Conservation (phyloP, 2,797 vertebrate species). For the Notolepis coatsorum region DNA sequence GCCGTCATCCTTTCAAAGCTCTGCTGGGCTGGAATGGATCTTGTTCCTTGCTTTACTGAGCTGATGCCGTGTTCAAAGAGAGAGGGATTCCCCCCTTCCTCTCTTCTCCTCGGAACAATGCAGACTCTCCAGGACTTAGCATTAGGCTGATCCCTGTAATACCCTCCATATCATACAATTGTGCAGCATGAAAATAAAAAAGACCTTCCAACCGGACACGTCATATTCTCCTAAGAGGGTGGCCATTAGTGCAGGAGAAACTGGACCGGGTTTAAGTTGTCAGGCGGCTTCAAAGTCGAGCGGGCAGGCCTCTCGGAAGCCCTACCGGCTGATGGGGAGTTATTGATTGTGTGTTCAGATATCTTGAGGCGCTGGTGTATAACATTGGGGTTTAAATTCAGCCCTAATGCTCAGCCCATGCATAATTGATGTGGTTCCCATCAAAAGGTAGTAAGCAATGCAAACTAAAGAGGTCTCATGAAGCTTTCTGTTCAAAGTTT, state of each 20-base stretch:
- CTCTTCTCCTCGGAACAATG: constrained; percentile 14
- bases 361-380: constrained; percentile 81
- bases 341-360: constrained; percentile 84
- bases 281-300: constrained; percentile 81
- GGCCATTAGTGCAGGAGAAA: constrained; percentile 76
- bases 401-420: constrained; percentile 77
- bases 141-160: constrained; percentile 44
- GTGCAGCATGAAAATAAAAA: constrained; percentile 61
- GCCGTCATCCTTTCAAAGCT: constrained; percentile 56
- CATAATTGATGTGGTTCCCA: constrained; percentile 83
- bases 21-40: constrained; percentile 38
- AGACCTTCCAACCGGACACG: constrained; percentile 56
- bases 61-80: constrained; percentile 55
- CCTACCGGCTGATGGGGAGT: constrained; percentile 78
- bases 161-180: constrained; percentile 46
- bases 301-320: constrained; percentile 75
- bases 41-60: constrained; percentile 44
- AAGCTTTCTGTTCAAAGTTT: constrained; percentile 78
- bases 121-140: constrained; percentile 43
- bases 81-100: constrained; percentile 24
- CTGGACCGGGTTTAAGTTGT: constrained; percentile 81
- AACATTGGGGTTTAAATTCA: constrained; percentile 81
- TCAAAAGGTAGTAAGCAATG: constrained; percentile 78
- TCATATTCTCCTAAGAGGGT: constrained; percentile 66
- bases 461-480: constrained; percentile 74